phyloP scores from a whole-genome alignment of 2,113 vertebrate species.

The Psophia crepitans region DNA sequence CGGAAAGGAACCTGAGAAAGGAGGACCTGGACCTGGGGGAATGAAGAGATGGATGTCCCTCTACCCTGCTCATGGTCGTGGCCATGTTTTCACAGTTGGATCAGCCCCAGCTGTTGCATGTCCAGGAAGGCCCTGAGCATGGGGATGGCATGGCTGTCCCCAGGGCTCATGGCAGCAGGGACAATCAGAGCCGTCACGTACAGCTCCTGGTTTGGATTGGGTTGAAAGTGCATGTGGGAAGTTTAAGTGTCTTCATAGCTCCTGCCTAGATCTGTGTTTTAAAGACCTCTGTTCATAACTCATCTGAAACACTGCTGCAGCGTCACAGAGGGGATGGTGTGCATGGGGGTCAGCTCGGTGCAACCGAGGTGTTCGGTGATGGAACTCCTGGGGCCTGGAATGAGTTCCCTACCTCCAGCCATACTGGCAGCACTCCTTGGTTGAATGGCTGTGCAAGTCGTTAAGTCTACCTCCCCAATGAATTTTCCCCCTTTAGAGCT shows the following conservation, averaged over 20 bases:
- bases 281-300: not conserved
- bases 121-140: not conserved
- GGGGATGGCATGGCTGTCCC: not conserved
- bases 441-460: not conserved
- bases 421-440: not conserved
- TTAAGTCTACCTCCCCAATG: rapidly evolving
- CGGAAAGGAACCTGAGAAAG: not conserved
- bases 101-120: not conserved
- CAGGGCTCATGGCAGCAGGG: not conserved
- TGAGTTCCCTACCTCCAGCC: not conserved
- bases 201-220: not conserved
- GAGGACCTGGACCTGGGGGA: not conserved
- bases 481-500: not conserved
- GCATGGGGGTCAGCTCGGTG: not conserved
- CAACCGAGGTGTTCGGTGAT: rapidly evolving
- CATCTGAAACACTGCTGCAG: not conserved
- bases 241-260: not conserved
- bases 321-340: rapidly evolving
- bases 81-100: not conserved
- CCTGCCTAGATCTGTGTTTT: not conserved
- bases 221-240: not conserved
- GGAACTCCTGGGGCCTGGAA: not conserved
- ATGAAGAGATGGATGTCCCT: not conserved
- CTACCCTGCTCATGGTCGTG: not conserved
- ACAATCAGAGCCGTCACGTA: not conserved